phyloP scores from a whole-genome alignment of 2,113 vertebrate genomes.

The Nothoprocta perdicaria region DNA sequence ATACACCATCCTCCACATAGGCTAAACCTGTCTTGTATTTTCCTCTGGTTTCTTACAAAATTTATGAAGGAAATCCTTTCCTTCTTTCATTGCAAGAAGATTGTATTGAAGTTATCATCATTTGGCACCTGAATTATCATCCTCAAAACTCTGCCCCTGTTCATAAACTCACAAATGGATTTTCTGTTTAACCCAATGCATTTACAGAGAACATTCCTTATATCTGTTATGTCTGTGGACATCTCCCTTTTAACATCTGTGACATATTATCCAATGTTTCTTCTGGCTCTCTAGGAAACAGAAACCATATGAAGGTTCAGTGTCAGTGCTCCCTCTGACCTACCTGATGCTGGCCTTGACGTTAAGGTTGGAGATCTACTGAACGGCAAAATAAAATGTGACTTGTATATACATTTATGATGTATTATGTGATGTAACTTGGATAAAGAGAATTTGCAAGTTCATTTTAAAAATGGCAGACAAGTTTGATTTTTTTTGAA shows the following conservation, averaged over 20 bases:
- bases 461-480: background rate
- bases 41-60: background rate
- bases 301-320: conserved; percentile 60
- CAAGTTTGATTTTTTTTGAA: background rate
- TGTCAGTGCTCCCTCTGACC: background rate
- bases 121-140: background rate
- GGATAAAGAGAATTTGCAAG: background rate
- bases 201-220: background rate
- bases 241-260: conserved; percentile 42
- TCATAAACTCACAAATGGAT: background rate
- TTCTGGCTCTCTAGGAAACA: conserved; percentile 72
- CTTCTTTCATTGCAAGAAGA: background rate
- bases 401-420: background rate
- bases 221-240: conserved; percentile 39
- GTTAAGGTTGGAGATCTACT: background rate
- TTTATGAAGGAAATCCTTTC: background rate
- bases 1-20: background rate
- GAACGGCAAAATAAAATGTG: background rate
- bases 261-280: conserved; percentile 50
- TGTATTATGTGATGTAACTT: background rate
- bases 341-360: background rate
- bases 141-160: background rate
- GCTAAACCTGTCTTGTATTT: background rate
- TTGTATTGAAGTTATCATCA: background rate
- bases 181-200: conserved; percentile 33